These are phyloP conservation scores for Leucosticte australis DNA, from an alignment of 2,113 vertebrate species.

Conservation along the genomic window DNA sequence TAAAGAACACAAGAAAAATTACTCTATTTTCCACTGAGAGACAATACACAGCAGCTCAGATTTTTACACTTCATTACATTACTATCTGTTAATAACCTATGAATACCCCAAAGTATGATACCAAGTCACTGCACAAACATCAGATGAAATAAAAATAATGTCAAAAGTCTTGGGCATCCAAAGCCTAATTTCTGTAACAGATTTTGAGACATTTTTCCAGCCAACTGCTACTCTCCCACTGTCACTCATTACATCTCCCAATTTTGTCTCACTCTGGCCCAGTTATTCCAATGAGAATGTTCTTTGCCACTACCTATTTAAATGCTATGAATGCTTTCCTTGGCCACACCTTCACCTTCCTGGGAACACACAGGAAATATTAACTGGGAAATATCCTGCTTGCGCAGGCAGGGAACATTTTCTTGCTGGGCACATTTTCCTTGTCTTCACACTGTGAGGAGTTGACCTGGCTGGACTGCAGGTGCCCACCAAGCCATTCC, in stretches of 20 bases:
- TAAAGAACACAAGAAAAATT: background rate
- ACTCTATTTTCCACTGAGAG: background rate
- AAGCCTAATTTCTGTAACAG: background rate
- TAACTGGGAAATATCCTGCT: background rate
- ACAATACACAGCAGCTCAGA: background rate
- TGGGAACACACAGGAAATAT: background rate
- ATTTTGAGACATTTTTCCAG: background rate
- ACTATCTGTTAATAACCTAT: background rate
- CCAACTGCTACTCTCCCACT: background rate
- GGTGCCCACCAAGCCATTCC: background rate
- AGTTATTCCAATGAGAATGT: background rate
- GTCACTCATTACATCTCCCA: background rate
- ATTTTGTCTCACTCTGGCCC: background rate
- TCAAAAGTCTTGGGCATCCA: background rate
- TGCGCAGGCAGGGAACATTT: background rate
- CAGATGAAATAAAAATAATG: background rate
- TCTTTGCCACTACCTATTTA: background rate
- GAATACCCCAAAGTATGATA: background rate
- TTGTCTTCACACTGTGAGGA: background rate
- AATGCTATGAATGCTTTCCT: background rate
- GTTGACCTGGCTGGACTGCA: background rate
- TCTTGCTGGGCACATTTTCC: background rate
- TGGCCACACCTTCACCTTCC: background rate
- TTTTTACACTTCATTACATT: background rate
- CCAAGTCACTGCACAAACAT: background rate